These are phyloP conservation scores for Nymphicus hollandicus DNA, from an alignment of 2,113 vertebrate genomes.

Conservation along the genomic window DNA sequence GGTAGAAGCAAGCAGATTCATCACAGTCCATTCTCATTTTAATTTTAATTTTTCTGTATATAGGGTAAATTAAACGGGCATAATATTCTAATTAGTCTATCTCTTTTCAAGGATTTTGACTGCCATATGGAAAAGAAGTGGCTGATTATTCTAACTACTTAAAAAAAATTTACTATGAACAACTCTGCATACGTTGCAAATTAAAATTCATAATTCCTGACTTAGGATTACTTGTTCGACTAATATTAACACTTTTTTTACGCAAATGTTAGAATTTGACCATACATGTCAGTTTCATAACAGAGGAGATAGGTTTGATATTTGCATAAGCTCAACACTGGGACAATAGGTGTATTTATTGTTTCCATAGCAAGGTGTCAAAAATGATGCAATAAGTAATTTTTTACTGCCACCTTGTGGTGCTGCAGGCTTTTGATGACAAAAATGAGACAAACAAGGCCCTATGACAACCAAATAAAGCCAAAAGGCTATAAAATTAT, in stretches of 20 bases:
- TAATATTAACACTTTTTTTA: background rate
- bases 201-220: background rate
- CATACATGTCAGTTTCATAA: background rate
- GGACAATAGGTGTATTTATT: background rate
- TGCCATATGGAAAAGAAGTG: background rate
- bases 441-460: background rate
- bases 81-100: background rate
- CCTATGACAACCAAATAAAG: background rate
- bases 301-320: background rate
- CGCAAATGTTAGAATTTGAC: background rate
- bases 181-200: background rate
- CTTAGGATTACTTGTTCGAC: background rate
- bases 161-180: background rate
- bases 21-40: background rate
- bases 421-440: background rate
- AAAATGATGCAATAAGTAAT: constrained; percentile 45
- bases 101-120: background rate
- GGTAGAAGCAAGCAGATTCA: background rate
- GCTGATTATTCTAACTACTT: background rate
- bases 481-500: background rate
- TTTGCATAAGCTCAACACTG: background rate
- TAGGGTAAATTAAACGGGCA: background rate
- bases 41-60: background rate
- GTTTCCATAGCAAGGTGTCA: background rate
- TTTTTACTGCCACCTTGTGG: constrained; percentile 76